A percentile compares a stretch with the other conserved stretches of the same genome.
These are phyloP conservation scores for Diabrotica virgifera DNA, from an alignment of 1,140 invertebrate genomes.

Conservation along the genomic window DNA sequence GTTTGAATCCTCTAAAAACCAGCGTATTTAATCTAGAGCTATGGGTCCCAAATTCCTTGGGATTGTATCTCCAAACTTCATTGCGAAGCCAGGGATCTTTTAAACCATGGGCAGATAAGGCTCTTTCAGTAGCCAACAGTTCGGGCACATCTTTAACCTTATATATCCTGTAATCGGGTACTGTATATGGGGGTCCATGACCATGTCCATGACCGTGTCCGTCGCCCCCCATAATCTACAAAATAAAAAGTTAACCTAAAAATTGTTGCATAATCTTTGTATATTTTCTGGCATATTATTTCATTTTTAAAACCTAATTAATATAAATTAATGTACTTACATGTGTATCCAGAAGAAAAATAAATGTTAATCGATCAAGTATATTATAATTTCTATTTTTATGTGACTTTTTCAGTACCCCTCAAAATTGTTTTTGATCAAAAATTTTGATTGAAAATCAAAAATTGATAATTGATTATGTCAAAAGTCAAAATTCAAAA, in stretches of 20 bases:
- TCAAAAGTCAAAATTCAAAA: too few relatives aligned
- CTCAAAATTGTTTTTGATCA: too few relatives aligned
- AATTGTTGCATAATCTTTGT: conserved; percentile 11
- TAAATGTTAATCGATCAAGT: too few relatives aligned
- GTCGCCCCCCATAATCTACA: conserved; percentile 51
- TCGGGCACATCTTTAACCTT: conserved; percentile 67
- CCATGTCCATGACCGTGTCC: conserved; percentile 50
- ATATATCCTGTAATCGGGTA: conserved; percentile 70
- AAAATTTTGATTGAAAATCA: too few relatives aligned
- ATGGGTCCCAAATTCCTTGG: conserved; percentile 52
- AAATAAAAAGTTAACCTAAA: conserved; percentile 14
- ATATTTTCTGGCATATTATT: too few relatives aligned
- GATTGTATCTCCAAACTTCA: conserved; percentile 73
- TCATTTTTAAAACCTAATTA: too few relatives aligned
- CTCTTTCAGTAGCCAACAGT: conserved; percentile 58
- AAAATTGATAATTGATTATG: too few relatives aligned
- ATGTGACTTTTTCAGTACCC: too few relatives aligned
- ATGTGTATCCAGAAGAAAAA: too few relatives aligned
- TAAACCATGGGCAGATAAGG: conserved; percentile 65
- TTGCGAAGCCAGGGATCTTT: conserved; percentile 85
- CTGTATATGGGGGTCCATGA: conserved; percentile 50
- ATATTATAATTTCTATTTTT: too few relatives aligned
- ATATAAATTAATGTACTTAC: too few relatives aligned
- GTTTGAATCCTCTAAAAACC: conserved; percentile 59
- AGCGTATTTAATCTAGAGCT: conserved; percentile 40